Conservation (phyloP, 2,888 invertebrate genomes). For the Campopleginae sp. region DNA sequence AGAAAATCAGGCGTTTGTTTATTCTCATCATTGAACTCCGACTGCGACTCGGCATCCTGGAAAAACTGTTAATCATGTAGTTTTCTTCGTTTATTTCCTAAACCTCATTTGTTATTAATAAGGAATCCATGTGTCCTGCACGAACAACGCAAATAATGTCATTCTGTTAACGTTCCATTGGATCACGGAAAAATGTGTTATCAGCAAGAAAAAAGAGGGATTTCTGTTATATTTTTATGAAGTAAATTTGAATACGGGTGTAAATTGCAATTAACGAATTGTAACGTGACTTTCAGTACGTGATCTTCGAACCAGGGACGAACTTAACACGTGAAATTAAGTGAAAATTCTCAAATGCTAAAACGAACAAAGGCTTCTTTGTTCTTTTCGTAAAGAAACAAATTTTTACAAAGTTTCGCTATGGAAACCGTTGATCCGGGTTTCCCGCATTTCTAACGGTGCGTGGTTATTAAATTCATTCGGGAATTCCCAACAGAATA, state of each 20-base stretch:
- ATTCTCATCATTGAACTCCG: slow-evolving; percentile 64
- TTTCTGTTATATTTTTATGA: neutral
- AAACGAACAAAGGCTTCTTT: neutral
- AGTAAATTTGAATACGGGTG: neutral
- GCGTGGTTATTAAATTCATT: neutral
- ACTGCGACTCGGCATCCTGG: slow-evolving; percentile 53
- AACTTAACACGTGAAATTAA: neutral
- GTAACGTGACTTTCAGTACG: no score
- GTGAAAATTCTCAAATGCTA: neutral
- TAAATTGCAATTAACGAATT: neutral
- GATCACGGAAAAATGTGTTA: neutral
- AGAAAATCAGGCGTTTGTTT: slow-evolving; percentile 62
- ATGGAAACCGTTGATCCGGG: neutral
- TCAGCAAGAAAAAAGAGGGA: neutral
- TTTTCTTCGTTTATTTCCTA: neutral
- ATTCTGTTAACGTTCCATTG: neutral
- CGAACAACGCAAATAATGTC: neutral
- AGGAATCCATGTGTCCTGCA: neutral
- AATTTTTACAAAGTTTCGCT: neutral
- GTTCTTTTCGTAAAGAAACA: neutral
- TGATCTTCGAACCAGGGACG: neutral
- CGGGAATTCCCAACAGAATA: neutral
- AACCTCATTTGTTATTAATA: neutral
- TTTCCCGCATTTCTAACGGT: neutral
- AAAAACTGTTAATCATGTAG: neutral